Conservation (phyloP, 2,113 vertebrate genomes). For the Garra rufa region DNA sequence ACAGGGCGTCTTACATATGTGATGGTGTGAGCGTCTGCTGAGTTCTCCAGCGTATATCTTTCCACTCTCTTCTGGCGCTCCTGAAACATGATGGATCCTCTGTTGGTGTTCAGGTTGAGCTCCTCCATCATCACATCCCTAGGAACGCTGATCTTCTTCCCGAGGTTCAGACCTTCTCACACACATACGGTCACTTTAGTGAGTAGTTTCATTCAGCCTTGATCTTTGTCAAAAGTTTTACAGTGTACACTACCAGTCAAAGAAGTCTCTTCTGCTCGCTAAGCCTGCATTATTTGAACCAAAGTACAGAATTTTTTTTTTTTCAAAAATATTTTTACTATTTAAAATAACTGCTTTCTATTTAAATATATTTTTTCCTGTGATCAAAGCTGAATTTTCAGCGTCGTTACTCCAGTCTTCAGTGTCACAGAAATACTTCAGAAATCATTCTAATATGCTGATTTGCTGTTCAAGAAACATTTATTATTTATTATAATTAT, state of each 20-base stretch:
- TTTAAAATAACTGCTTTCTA: too few species aligned
- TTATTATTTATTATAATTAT: too few species aligned
- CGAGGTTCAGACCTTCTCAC: conserved; percentile 79
- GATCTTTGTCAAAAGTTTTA: neutral
- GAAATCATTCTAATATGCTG: too few species aligned
- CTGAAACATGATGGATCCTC: conserved; percentile 94
- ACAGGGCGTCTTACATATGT: conserved; percentile 73
- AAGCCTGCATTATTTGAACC: too few species aligned
- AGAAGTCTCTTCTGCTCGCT: too few species aligned
- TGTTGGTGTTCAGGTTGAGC: conserved; percentile 85
- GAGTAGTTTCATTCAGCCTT: neutral
- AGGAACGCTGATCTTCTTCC: conserved; percentile 90
- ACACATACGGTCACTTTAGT: conserved; percentile 44
- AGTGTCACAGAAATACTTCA: too few species aligned
- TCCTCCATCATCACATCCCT: conserved; percentile 95
- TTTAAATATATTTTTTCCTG: too few species aligned
- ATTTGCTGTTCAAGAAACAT: too few species aligned
- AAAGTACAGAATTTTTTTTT: too few species aligned
- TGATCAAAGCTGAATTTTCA: too few species aligned
- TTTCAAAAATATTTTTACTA: too few species aligned
- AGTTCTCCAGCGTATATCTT: conserved; percentile 83
- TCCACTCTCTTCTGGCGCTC: conserved; percentile 88
- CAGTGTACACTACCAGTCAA: neutral
- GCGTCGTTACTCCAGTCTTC: too few species aligned
- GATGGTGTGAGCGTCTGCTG: conserved; percentile 28